Conservation (phyloP, 2,888 invertebrate species). For the Phaonia tiefii region DNA sequence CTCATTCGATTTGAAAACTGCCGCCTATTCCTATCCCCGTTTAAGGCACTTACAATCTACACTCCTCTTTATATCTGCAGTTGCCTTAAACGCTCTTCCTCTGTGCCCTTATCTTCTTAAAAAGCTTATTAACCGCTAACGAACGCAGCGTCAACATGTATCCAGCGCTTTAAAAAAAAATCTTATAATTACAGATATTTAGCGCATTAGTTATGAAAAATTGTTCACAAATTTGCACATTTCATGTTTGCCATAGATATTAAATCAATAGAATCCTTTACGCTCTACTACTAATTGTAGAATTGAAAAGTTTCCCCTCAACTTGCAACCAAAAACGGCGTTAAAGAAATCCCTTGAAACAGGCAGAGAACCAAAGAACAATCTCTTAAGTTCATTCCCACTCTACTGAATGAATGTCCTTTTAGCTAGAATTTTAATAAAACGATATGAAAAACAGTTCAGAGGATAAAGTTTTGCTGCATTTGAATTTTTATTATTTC, state of each 20-base stretch:
- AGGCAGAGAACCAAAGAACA: conserved; percentile 45
- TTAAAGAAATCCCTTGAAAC: conserved; percentile 46
- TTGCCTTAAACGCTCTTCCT: no score
- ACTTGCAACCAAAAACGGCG: conserved; percentile 21
- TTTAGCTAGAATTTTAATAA: neutral
- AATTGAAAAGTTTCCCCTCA: conserved; percentile 36
- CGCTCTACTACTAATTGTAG: conserved; percentile 5
- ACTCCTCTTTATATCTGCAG: no score
- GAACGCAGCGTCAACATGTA: no score
- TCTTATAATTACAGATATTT: conserved; percentile 17
- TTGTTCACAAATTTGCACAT: conserved; percentile 25
- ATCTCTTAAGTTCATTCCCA: conserved; percentile 7
- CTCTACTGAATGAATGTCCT: no score
- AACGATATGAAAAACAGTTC: neutral
- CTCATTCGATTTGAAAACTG: no score
- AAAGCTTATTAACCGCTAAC: no score
- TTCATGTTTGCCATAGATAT: neutral
- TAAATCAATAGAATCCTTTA: neutral
- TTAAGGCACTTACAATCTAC: no score
- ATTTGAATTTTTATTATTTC: conserved; percentile 56
- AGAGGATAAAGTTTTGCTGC: conserved; percentile 46
- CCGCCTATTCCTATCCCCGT: no score
- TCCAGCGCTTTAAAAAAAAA: no score
- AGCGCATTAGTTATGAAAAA: conserved; percentile 9
- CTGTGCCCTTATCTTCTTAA: no score